Evolutionary conservation across 2,113 vertebrate species (phyloP).

Genomic region (Stegastes partitus): DNA sequence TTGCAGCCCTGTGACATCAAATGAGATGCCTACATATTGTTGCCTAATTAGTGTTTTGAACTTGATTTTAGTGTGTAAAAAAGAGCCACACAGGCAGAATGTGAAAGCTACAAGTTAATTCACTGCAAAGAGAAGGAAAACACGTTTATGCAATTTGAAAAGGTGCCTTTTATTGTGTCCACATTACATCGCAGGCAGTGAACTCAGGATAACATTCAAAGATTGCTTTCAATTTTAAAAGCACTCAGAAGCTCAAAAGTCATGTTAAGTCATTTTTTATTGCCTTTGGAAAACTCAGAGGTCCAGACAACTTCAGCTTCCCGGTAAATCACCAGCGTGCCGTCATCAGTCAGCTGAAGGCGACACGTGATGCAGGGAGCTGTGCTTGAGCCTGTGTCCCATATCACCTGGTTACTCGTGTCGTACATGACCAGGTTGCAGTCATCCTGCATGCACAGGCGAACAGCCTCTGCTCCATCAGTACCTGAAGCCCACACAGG

Average conservation of each 20-base stretch:
- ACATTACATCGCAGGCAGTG: not conserved
- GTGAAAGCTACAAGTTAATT: not conserved
- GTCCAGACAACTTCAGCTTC: constrained; percentile 25
- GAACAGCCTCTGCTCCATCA: accelerated
- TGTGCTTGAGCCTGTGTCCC: constrained; percentile 14
- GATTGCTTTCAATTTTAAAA: too few species aligned
- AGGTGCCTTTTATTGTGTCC: not conserved
- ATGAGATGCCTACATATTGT: too few species aligned
- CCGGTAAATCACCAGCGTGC: constrained; percentile 39
- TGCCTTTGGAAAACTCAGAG: too few species aligned
- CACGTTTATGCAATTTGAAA: not conserved
- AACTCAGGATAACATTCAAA: not conserved
- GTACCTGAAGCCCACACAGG: constrained; percentile 43
- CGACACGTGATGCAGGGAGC: not conserved
- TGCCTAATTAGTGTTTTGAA: too few species aligned
- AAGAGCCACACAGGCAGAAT: too few species aligned
- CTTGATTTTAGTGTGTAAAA: too few species aligned
- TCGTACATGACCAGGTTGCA: constrained; percentile 73
- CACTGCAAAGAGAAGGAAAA: not conserved
- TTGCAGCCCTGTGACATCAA: too few species aligned
- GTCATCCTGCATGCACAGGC: constrained; percentile 65
- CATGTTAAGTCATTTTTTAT: constrained; percentile 11
- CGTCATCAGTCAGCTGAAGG: constrained; percentile 45
- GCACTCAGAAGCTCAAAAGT: too few species aligned
- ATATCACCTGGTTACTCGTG: not conserved